These are phyloP conservation scores for Chaunax sp. DNA, from an alignment of 2,797 vertebrate species.

Conservation along the genomic window DNA sequence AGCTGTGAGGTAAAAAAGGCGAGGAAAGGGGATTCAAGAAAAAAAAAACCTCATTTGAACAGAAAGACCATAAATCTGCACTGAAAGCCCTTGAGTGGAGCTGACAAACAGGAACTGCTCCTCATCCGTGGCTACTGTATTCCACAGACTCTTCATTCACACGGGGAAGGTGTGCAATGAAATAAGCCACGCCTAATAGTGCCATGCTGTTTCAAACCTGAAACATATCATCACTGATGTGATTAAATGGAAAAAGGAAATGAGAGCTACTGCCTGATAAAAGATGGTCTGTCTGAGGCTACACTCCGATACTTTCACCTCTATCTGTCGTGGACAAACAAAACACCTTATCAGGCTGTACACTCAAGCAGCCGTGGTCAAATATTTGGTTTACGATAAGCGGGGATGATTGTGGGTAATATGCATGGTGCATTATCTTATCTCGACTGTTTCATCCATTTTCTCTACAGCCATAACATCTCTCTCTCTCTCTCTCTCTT, in stretches of 20 bases:
- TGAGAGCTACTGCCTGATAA: slow-evolving; percentile 20
- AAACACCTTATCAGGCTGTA: slow-evolving; percentile 62
- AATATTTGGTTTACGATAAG: slow-evolving; percentile 81
- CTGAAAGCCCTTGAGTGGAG: neutral
- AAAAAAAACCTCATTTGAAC: no score
- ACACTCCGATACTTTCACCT: slow-evolving; percentile 43
- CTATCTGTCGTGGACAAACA: slow-evolving; percentile 68
- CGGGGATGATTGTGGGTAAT: slow-evolving; percentile 56
- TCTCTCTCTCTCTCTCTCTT: neutral
- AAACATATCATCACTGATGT: neutral
- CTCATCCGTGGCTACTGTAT: neutral
- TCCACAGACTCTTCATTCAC: neutral
- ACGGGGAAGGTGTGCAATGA: neutral
- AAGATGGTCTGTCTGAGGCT: slow-evolving; percentile 6
- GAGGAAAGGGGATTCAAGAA: neutral
- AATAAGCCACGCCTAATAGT: no score
- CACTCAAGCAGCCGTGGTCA: slow-evolving; percentile 64
- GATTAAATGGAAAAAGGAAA: slow-evolving; percentile 1
- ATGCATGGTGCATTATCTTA: slow-evolving; percentile 47
- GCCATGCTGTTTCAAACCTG: neutral
- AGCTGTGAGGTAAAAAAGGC: neutral
- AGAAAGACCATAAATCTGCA: slow-evolving; percentile 8
- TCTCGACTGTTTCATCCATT: slow-evolving; percentile 35
- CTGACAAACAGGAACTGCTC: neutral
- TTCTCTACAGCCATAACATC: slow-evolving; percentile 18